Conservation (phyloP, 2,113 vertebrate genomes). For the Sylvia atricapilla region DNA sequence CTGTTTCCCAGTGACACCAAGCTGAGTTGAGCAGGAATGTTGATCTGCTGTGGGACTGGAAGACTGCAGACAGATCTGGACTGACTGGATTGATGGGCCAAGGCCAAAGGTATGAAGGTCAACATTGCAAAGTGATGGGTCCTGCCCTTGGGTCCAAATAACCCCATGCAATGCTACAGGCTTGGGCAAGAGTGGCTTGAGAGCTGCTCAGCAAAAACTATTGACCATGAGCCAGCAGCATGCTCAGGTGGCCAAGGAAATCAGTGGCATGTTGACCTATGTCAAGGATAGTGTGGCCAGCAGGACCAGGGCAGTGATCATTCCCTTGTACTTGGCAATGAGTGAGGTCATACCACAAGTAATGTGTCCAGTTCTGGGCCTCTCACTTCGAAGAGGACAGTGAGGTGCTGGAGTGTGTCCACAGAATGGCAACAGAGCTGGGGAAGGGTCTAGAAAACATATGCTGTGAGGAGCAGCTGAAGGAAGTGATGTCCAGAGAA, state of each 20-base stretch:
- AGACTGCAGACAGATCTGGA: neutral
- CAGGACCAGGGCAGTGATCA: neutral
- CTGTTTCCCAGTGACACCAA: neutral
- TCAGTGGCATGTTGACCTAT: neutral
- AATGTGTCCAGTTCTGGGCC: neutral
- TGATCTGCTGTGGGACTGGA: neutral
- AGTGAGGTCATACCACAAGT: neutral
- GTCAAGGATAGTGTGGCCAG: neutral
- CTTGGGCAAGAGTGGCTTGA: neutral
- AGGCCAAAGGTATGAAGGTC: neutral
- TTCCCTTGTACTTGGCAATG: neutral
- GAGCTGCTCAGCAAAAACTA: neutral
- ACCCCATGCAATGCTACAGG: neutral
- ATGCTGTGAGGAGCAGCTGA: neutral
- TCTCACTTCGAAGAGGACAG: neutral
- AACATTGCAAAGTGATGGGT: neutral
- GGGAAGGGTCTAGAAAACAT: neutral
- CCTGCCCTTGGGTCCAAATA: neutral
- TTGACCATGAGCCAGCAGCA: neutral
- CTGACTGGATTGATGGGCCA: neutral
- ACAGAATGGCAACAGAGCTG: accelerated
- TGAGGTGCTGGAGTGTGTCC: neutral
- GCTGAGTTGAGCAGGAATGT: accelerated
- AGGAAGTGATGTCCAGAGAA: neutral
- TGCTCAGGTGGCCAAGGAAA: neutral